Conservation (phyloP, 2,113 vertebrate genomes). For the Ameiurus melas region DNA sequence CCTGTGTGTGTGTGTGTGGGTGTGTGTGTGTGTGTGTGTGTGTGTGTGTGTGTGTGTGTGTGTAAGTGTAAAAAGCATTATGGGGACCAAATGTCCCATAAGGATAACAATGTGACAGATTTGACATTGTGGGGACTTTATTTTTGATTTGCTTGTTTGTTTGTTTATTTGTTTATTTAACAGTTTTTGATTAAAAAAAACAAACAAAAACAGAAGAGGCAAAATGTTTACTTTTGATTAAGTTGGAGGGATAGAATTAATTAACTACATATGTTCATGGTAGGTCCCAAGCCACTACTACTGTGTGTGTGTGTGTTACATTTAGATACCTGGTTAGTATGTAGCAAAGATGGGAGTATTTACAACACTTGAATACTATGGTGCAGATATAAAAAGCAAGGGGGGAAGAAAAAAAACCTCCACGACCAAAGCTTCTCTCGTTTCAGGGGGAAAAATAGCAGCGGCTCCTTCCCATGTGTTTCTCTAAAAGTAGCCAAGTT, state of each 20-base stretch:
- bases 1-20: neutral
- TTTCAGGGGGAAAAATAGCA: neutral
- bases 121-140: neutral
- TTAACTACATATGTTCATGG: neutral
- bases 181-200: too few relatives aligned
- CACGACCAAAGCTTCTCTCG: neutral
- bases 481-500: slow-evolving; percentile 13
- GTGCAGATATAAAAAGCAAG: slow-evolving; percentile 25
- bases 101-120: too few relatives aligned
- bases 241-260: neutral
- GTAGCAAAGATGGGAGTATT: neutral
- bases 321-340: neutral
- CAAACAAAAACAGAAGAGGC: too few relatives aligned
- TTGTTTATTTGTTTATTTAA: neutral
- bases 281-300: too few relatives aligned
- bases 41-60: neutral
- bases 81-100: neutral
- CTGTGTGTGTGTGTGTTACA: neutral
- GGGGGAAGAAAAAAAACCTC: neutral
- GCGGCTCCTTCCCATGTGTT: neutral
- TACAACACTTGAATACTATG: slow-evolving; percentile 1
- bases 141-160: neutral
- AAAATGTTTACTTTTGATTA: neutral
- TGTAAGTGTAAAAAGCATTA: neutral
- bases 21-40: neutral